Evolutionary conservation across 2,113 vertebrate genomes (phyloP).

Genomic region (Gobio gobio): DNA sequence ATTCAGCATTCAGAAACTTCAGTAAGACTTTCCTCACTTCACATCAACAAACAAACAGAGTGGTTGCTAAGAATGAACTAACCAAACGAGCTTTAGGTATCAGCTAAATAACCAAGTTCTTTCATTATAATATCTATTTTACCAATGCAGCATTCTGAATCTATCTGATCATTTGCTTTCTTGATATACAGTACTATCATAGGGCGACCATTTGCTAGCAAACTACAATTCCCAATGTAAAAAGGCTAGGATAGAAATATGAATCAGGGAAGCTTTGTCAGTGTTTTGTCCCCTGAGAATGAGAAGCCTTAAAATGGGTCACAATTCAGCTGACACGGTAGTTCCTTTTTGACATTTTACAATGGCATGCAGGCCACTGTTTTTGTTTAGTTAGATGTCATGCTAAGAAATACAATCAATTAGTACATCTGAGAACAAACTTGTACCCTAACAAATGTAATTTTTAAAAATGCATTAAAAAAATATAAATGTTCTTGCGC

Average conservation of each 20-base stretch:
- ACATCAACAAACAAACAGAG: not conserved
- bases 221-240: not conserved
- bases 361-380: conserved; percentile 58
- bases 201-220: not conserved
- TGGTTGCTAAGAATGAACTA: not conserved
- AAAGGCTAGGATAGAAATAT: not conserved
- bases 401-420: conserved; percentile 52
- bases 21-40: not conserved
- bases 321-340: conserved; percentile 80
- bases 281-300: conserved; percentile 23
- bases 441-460: not conserved
- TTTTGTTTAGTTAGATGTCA: conserved; percentile 65
- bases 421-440: not conserved
- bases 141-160: not conserved
- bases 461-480: not conserved
- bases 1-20: not conserved
- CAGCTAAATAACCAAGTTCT: not conserved
- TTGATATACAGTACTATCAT: not conserved
- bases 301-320: conserved; percentile 37
- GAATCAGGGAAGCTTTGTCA: not conserved
- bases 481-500: not conserved
- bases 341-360: conserved; percentile 53
- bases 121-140: not conserved
- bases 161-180: not conserved
- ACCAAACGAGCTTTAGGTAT: not conserved